phyloP scores from a whole-genome alignment of 2,888 invertebrate species.

The Agrochola litura region DNA sequence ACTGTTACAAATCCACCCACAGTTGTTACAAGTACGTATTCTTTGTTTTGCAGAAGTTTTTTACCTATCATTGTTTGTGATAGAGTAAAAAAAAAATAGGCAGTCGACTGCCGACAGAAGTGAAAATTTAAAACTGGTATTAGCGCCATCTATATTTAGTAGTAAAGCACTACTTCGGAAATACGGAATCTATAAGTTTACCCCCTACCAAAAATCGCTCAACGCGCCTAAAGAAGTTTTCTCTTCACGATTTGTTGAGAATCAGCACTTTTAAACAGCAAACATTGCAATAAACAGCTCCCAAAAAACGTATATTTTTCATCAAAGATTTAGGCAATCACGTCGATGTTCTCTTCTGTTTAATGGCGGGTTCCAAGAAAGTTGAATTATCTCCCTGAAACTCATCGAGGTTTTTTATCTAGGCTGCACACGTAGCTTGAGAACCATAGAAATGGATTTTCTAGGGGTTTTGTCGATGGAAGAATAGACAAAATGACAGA shows the following conservation, averaged over 20 bases:
- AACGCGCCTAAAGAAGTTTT: too few relatives aligned
- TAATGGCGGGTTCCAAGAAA: not conserved
- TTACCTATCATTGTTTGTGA: not conserved
- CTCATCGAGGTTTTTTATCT: not conserved
- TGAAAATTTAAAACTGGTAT: too few relatives aligned
- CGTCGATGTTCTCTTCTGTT: not conserved
- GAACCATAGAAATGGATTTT: too few relatives aligned
- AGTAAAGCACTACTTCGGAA: too few relatives aligned
- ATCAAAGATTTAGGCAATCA: too few relatives aligned
- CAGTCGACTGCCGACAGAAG: too few relatives aligned
- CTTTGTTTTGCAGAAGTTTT: not conserved
- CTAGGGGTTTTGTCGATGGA: too few relatives aligned
- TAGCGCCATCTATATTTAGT: too few relatives aligned
- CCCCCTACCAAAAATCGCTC: too few relatives aligned
- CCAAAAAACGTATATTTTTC: not conserved
- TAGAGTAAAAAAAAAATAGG: not conserved
- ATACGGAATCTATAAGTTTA: too few relatives aligned
- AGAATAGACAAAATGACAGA: too few relatives aligned
- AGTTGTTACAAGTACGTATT: slow-evolving; percentile 83
- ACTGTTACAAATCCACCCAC: slow-evolving; percentile 87
- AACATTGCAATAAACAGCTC: not conserved
- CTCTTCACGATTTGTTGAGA: not conserved
- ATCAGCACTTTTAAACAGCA: not conserved
- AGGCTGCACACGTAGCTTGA: too few relatives aligned
- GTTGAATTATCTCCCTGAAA: not conserved